Conservation (phyloP, 2,888 invertebrate genomes). For the Folsomia candida region DNA sequence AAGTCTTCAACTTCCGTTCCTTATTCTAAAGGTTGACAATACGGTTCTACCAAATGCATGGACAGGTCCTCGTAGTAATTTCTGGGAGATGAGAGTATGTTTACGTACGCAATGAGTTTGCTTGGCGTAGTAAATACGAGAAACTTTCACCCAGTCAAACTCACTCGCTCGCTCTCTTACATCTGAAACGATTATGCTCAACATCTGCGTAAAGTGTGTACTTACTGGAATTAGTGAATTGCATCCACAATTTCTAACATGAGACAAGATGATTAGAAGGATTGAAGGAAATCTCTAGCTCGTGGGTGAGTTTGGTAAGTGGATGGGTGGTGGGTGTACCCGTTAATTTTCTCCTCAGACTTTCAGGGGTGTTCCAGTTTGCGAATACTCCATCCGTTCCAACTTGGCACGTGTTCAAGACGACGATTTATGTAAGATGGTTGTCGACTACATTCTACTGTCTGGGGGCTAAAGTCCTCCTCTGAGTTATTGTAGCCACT, state of each 20-base stretch:
- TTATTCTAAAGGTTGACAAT: neutral
- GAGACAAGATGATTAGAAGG: neutral
- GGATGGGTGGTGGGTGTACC: neutral
- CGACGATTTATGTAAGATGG: neutral
- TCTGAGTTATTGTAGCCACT: neutral
- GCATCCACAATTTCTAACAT: neutral
- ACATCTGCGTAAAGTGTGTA: slow-evolving; percentile 2
- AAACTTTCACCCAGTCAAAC: no score
- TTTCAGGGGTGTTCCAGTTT: neutral
- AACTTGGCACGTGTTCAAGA: slow-evolving; percentile 5
- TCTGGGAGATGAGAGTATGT: neutral
- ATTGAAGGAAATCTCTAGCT: neutral
- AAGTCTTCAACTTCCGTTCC: neutral
- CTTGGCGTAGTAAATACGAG: neutral
- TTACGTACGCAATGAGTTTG: neutral
- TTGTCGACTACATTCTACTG: neutral
- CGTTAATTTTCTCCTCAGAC: neutral
- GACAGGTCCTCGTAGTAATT: neutral
- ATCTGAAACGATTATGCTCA: neutral
- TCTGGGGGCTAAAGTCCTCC: neutral
- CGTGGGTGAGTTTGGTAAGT: neutral
- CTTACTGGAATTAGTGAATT: neutral
- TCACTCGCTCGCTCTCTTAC: neutral
- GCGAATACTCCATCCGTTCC: neutral
- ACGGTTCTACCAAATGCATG: neutral